phyloP scores from a whole-genome alignment of 1,140 invertebrate species.

The Lasioglossum albipes region DNA sequence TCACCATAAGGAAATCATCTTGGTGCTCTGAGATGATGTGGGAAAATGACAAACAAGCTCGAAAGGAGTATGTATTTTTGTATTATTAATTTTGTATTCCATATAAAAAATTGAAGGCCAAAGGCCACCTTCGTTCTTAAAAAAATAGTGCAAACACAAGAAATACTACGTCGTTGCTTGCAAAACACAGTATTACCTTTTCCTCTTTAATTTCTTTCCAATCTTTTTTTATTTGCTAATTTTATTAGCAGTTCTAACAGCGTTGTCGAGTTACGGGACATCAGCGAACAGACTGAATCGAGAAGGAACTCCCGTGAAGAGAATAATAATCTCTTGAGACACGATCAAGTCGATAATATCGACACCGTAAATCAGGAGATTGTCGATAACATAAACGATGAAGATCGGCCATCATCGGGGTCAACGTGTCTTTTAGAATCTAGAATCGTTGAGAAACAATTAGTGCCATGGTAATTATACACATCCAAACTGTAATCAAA shows the following conservation, averaged over 20 bases:
- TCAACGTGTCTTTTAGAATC: constrained; percentile 50
- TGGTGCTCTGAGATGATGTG: constrained; percentile 70
- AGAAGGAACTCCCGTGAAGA: constrained; percentile 72
- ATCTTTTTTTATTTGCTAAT: no score
- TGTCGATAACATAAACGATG: constrained; percentile 34
- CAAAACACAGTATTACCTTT: no score
- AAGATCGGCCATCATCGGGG: constrained; percentile 49
- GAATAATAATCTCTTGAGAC: constrained; percentile 70
- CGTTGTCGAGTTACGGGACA: constrained; percentile 69
- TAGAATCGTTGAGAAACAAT: constrained; percentile 48
- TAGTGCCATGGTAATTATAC: constrained; percentile 55
- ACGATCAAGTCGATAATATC: constrained; percentile 53
- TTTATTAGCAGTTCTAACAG: constrained; percentile 67
- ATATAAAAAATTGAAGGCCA: no score
- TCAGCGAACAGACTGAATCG: constrained; percentile 70
- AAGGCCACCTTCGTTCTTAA: no score
- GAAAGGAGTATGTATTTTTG: constrained; percentile 72
- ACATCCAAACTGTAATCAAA: not conserved
- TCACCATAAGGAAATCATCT: constrained; percentile 73
- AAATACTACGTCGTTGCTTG: no score
- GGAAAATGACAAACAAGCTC: constrained; percentile 71
- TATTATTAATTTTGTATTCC: constrained; percentile 9
- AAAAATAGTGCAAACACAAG: no score
- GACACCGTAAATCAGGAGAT: constrained; percentile 32
- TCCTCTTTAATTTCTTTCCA: no score